Conservation (phyloP, 2,888 invertebrate species). For the Argynnis bischoffii region DNA sequence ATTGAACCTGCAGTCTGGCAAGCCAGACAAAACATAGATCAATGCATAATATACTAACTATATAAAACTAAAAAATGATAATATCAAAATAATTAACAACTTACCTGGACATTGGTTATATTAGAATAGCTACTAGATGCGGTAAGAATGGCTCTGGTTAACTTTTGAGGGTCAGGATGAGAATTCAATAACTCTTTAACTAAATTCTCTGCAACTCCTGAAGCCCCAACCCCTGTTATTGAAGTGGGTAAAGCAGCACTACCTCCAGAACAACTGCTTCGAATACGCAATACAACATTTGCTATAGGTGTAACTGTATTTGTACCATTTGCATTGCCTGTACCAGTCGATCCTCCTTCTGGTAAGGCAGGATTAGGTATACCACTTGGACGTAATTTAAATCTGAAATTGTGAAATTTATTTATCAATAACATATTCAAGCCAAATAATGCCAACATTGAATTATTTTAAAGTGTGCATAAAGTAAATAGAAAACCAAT, state of each 20-base stretch:
- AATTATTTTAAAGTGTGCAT: too few species aligned
- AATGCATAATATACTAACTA: not conserved
- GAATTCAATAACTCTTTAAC: slow-evolving; percentile 73
- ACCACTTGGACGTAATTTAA: slow-evolving; percentile 76
- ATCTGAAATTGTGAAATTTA: slow-evolving; percentile 59
- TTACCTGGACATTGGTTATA: slow-evolving; percentile 71
- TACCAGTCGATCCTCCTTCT: slow-evolving; percentile 73
- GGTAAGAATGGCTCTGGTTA: slow-evolving; percentile 77
- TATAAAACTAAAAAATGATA: too few species aligned
- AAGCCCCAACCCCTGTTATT: slow-evolving; percentile 63
- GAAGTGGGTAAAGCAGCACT: slow-evolving; percentile 59
- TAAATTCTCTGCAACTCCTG: slow-evolving; percentile 67
- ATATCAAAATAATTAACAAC: not conserved
- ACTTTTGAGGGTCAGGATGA: slow-evolving; percentile 77
- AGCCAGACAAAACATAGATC: not conserved
- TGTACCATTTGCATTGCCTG: slow-evolving; percentile 55
- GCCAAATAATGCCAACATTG: too few species aligned
- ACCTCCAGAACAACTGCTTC: slow-evolving; percentile 70
- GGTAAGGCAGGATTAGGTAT: slow-evolving; percentile 76
- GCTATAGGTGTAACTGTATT: slow-evolving; percentile 55
- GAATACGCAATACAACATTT: slow-evolving; percentile 59
- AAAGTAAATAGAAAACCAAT: too few species aligned
- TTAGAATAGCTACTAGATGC: slow-evolving; percentile 79
- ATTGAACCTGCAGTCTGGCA: too few species aligned
- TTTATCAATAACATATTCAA: too few species aligned